A percentile compares a stretch with the other conserved stretches of the same genome.
Evolutionary conservation across 2,797 vertebrate genomes (phyloP).

Genomic region (Pipistrellus pipistrellus): DNA sequence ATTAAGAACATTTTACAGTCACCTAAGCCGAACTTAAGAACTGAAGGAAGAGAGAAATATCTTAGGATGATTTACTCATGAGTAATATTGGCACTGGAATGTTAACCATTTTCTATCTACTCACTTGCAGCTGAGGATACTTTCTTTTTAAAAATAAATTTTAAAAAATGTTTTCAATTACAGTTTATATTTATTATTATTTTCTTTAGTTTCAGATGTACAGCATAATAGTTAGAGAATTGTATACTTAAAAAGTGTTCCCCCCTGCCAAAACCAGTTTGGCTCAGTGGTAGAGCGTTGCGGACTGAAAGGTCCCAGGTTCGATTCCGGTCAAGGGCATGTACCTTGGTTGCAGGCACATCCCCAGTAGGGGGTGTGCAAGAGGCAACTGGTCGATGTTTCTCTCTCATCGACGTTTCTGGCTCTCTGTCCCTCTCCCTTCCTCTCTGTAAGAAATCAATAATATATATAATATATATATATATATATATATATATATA

Average conservation of each 20-base stretch:
- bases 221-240: background rate
- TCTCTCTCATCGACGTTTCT: too few species aligned
- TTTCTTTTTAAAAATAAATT: background rate
- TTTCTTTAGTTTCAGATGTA: background rate
- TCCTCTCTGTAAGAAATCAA: too few species aligned
- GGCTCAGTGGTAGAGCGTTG: too few species aligned
- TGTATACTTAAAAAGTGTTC: background rate
- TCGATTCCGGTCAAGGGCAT: too few species aligned
- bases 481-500: too few species aligned
- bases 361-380: too few species aligned
- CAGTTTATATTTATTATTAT: background rate
- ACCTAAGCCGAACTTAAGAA: background rate
- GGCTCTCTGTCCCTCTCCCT: too few species aligned
- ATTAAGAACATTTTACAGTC: background rate
- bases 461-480: too few species aligned
- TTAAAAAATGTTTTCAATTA: background rate
- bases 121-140: background rate
- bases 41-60: background rate
- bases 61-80: background rate
- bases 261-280: too few species aligned
- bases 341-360: too few species aligned
- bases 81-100: background rate
- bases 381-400: too few species aligned
- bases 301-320: too few species aligned
- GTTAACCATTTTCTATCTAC: background rate